Percentiles rank a stretch among this genome's conserved stretches.
Evolutionary conservation across 2,888 invertebrate genomes (phyloP).

Genomic region (Leucophora obtusa): DNA sequence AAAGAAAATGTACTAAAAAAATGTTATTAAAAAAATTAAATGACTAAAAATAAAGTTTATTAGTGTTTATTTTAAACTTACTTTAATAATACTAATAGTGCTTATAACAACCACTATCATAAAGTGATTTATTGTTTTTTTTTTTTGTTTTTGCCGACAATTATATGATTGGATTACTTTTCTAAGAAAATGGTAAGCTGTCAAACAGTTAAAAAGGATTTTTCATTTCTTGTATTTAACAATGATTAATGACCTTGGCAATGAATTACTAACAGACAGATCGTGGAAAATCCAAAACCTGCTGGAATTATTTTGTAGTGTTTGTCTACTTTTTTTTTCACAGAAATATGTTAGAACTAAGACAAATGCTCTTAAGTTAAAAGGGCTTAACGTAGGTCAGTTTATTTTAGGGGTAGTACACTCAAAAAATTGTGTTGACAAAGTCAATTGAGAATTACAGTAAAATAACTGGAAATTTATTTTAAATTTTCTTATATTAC

Average conservation of each 20-base stretch:
- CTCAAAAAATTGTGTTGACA: neutral
- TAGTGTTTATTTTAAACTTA: neutral
- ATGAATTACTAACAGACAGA: slow-evolving; percentile 10
- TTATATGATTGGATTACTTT: slow-evolving; percentile 56
- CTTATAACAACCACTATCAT: neutral
- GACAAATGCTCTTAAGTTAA: neutral
- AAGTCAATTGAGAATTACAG: too few relatives aligned
- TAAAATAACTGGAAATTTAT: too few relatives aligned
- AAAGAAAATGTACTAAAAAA: slow-evolving; percentile 7
- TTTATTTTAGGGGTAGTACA: neutral
- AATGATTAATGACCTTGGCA: slow-evolving; percentile 33
- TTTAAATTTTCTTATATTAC: too few relatives aligned
- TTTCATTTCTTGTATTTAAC: neutral
- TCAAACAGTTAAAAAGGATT: slow-evolving; percentile 22
- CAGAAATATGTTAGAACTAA: neutral
- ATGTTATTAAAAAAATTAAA: slow-evolving; percentile 3
- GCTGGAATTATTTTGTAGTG: neutral
- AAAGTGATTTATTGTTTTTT: neutral
- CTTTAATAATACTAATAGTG: neutral
- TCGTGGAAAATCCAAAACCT: slow-evolving; percentile 35
- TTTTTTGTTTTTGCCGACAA: slow-evolving; percentile 4
- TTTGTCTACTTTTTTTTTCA: neutral
- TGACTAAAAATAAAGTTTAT: slow-evolving; percentile 1
- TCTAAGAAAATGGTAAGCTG: slow-evolving; percentile 58
- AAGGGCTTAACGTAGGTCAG: neutral